Percentiles rank a stretch among this genome's conserved stretches.
Evolutionary conservation across 2,113 vertebrate species (phyloP).

Genomic region (Motacilla alba): DNA sequence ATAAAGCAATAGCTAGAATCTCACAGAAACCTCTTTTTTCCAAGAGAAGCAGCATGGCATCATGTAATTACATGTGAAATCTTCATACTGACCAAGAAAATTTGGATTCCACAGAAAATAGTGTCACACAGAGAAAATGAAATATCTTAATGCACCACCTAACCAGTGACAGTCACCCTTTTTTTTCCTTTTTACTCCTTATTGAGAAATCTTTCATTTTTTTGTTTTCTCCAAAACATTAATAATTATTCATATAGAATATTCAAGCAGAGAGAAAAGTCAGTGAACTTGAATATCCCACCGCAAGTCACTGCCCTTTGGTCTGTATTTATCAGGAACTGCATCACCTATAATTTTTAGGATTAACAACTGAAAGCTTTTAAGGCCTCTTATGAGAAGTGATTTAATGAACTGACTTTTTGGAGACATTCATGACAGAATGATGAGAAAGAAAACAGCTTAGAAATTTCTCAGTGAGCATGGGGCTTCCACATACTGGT

Average conservation of each 20-base stretch:
- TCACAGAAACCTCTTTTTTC: not conserved
- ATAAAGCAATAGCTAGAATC: not conserved
- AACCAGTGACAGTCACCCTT: not conserved
- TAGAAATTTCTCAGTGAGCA: not conserved
- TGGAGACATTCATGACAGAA: not conserved
- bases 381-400: not conserved
- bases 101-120: not conserved
- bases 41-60: not conserved
- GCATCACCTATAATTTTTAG: not conserved
- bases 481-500: not conserved
- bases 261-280: not conserved
- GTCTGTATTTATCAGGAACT: not conserved
- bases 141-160: not conserved
- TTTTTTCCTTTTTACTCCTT: not conserved
- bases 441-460: not conserved
- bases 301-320: not conserved
- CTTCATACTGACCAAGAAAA: not conserved
- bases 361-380: not conserved
- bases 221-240: not conserved
- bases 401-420: not conserved
- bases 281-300: not conserved
- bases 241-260: not conserved
- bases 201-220: not conserved
- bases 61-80: not conserved
- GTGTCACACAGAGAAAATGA: not conserved